Conservation (phyloP, 2,888 invertebrate genomes). For the Melanargia galathea region DNA sequence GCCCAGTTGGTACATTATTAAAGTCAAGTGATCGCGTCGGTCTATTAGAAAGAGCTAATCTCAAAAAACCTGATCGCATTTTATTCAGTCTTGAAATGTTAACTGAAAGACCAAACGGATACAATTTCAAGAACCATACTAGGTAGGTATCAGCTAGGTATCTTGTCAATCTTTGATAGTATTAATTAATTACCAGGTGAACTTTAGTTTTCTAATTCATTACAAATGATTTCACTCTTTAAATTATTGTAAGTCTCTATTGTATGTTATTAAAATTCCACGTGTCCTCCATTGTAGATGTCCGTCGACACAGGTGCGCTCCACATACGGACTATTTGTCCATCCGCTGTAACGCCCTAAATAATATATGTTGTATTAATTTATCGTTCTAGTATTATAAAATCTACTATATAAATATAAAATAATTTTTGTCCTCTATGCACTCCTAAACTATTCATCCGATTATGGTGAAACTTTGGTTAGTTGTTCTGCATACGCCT, state of each 20-base stretch:
- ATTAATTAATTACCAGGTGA: not conserved
- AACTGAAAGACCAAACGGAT: too few relatives aligned
- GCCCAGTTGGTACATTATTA: too few relatives aligned
- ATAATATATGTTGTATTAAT: slow-evolving; percentile 10
- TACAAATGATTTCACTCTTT: not conserved
- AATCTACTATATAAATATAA: not conserved
- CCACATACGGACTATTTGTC: slow-evolving; percentile 51
- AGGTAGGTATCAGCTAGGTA: too few relatives aligned
- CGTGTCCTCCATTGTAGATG: slow-evolving; percentile 52
- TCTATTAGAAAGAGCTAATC: too few relatives aligned
- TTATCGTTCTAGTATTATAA: not conserved
- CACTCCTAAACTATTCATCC: too few relatives aligned
- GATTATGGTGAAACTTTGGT: too few relatives aligned
- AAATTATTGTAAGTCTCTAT: slow-evolving; percentile 11
- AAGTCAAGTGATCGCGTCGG: too few relatives aligned
- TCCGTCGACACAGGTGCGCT: slow-evolving; percentile 68
- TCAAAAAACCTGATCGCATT: too few relatives aligned
- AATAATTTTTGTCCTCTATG: too few relatives aligned
- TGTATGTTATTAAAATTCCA: slow-evolving; percentile 1
- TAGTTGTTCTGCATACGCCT: too few relatives aligned
- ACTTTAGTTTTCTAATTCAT: not conserved
- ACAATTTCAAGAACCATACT: not conserved
- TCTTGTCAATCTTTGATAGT: not conserved
- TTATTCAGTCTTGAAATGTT: too few relatives aligned
- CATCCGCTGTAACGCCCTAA: slow-evolving; percentile 23